These are phyloP conservation scores for Ptyas mucosa DNA, from an alignment of 2,113 vertebrate genomes.

Conservation along the genomic window DNA sequence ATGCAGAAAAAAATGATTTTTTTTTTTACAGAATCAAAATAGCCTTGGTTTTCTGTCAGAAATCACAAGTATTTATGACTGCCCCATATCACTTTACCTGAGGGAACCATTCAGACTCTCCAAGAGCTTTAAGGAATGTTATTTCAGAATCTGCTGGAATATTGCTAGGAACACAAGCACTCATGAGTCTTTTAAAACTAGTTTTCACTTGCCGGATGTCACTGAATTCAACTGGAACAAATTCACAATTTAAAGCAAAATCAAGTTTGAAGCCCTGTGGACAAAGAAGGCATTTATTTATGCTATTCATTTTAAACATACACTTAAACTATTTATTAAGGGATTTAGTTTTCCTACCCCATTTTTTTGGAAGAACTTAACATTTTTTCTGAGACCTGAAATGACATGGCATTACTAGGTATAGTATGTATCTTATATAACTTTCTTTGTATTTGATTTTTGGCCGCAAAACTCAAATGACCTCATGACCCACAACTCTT, in stretches of 20 bases:
- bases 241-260: conserved; percentile 91
- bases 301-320: conserved; percentile 19
- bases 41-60: conserved; percentile 24
- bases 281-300: conserved; percentile 49
- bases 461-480: neutral
- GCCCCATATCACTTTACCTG: conserved; percentile 77
- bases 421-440: neutral
- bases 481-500: neutral
- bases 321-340: neutral
- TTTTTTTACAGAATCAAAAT: conserved; percentile 28
- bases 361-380: neutral
- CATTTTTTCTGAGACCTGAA: neutral
- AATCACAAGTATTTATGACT: conserved; percentile 37
- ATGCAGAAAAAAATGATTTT: neutral
- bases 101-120: conserved; percentile 94
- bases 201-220: conserved; percentile 91
- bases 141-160: conserved; percentile 82
- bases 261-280: conserved; percentile 89
- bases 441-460: neutral
- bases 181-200: conserved; percentile 93
- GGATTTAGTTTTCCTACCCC: neutral
- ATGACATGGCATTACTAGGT: neutral
- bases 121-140: conserved; percentile 89
- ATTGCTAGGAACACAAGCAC: conserved; percentile 89
- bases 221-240: conserved; percentile 94